A percentile compares a stretch with the other conserved stretches of the same genome.
Conservation (phyloP, 2,888 invertebrate species). For the Notocelia uddmanniana region DNA sequence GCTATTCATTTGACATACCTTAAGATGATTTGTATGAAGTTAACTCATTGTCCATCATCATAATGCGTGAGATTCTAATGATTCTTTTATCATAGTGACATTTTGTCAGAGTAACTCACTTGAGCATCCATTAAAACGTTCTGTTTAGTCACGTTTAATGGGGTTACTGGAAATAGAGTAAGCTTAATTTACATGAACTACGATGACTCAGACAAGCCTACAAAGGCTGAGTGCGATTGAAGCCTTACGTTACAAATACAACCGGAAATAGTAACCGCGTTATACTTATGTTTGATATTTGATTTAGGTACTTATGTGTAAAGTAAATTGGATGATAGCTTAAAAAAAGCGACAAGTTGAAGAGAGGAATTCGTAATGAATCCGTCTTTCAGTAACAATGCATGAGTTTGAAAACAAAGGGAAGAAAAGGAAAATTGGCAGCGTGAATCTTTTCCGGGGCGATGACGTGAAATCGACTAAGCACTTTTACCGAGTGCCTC, state of each 20-base stretch:
- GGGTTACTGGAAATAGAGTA: background rate
- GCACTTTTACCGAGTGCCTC: slow-evolving; percentile 57
- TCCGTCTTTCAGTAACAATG: slow-evolving; percentile 64
- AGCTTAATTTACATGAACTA: slow-evolving; percentile 15
- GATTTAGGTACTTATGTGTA: slow-evolving; percentile 8
- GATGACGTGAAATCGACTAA: slow-evolving; percentile 61
- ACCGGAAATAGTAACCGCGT: slow-evolving; percentile 11
- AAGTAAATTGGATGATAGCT: slow-evolving; percentile 42
- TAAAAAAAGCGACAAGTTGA: slow-evolving; percentile 48
- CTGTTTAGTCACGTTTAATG: background rate
- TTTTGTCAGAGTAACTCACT: background rate
- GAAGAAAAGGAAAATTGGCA: slow-evolving; percentile 67
- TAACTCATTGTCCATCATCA: too few species aligned
- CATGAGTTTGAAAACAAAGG: slow-evolving; percentile 71
- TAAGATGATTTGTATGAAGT: too few species aligned
- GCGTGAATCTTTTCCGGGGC: slow-evolving; percentile 57
- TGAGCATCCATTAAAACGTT: slow-evolving; percentile 6
- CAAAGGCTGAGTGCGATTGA: slow-evolving; percentile 2
- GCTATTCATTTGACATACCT: too few species aligned
- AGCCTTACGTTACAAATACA: slow-evolving; percentile 27
- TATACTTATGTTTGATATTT: slow-evolving; percentile 1
- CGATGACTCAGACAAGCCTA: slow-evolving; percentile 19
- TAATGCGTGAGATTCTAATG: background rate
- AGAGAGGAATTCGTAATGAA: slow-evolving; percentile 59
- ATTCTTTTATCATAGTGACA: background rate